Evolutionary conservation across 1,140 invertebrate species (phyloP).

Genomic region (Homalodisca vitripennis): DNA sequence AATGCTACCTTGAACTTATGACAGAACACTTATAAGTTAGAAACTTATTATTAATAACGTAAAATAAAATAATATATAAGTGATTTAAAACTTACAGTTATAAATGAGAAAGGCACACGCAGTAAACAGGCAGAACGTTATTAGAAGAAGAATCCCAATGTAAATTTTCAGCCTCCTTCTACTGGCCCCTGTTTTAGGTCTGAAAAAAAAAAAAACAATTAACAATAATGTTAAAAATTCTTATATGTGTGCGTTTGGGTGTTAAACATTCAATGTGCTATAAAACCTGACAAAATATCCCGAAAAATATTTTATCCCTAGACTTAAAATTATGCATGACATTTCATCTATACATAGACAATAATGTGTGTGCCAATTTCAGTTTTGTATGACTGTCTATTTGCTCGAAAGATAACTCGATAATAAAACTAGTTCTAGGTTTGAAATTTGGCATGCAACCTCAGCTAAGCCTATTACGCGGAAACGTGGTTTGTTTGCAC

Average conservation of each 20-base stretch:
- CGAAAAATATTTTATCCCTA: not conserved
- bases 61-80: too few relatives aligned
- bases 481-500: too few relatives aligned
- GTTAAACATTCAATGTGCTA: not conserved
- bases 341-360: not conserved
- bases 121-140: not conserved
- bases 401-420: not conserved
- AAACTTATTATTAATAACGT: too few relatives aligned
- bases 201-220: constrained; percentile 15
- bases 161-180: constrained; percentile 23
- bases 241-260: not conserved
- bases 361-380: not conserved
- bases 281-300: not conserved
- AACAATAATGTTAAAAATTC: not conserved
- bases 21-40: too few relatives aligned
- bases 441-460: too few relatives aligned
- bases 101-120: constrained; percentile 2
- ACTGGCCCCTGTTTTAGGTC: not conserved
- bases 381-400: not conserved
- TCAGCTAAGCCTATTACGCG: too few relatives aligned
- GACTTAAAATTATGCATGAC: not conserved
- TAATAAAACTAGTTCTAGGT: too few relatives aligned
- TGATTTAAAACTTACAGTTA: constrained; percentile 15
- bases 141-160: constrained; percentile 2
- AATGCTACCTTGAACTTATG: too few relatives aligned